Conservation (phyloP, 2,888 invertebrate species). For the Taphrorychus bicolor region DNA sequence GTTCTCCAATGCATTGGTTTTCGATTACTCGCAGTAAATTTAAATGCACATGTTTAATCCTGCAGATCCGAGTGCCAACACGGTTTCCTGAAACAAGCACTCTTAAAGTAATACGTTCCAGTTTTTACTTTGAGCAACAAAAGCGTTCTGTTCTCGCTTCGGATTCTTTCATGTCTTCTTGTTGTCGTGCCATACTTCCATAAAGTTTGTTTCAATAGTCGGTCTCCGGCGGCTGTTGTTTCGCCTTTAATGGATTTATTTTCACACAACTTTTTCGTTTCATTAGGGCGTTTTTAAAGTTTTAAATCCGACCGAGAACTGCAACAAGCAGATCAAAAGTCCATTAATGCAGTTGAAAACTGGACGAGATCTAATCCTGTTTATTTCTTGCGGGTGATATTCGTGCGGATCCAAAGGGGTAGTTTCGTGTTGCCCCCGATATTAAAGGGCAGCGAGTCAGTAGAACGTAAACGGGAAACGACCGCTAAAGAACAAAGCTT, state of each 20-base stretch:
- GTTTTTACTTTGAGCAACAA: background rate
- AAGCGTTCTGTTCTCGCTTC: background rate
- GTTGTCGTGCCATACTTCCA: background rate
- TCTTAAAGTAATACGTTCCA: background rate
- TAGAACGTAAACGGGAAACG: background rate
- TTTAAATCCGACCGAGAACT: background rate
- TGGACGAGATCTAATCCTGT: background rate
- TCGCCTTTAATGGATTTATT: constrained; percentile 6
- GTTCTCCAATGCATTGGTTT: background rate
- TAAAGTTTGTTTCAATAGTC: background rate
- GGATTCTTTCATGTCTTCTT: background rate
- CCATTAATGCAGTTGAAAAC: background rate
- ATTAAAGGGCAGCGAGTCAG: background rate
- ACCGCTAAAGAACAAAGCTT: background rate
- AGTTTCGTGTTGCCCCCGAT: background rate
- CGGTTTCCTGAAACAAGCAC: background rate
- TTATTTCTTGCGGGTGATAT: background rate
- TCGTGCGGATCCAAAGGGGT: background rate
- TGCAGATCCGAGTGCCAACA: background rate
- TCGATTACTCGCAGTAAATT: background rate
- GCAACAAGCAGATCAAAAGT: background rate
- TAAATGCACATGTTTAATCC: background rate
- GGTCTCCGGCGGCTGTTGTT: background rate
- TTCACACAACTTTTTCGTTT: background rate
- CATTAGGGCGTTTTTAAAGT: background rate